Evolutionary conservation across 2,113 vertebrate species (phyloP).

Genomic region (Sinocyclocheilus maitianheensis): DNA sequence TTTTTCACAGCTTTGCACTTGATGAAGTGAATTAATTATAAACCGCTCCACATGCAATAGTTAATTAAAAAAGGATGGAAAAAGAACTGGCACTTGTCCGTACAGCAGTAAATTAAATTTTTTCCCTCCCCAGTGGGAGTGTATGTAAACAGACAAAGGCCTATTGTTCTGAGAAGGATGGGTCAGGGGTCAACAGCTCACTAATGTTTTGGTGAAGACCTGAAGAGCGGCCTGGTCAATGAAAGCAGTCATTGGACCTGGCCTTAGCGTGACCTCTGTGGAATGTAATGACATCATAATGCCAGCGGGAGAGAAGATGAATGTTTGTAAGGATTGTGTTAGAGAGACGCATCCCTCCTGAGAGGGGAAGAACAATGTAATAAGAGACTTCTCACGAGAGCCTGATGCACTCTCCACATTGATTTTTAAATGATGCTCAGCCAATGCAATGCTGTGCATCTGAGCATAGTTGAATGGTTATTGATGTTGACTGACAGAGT

Average conservation of each 20-base stretch:
- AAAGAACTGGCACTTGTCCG: constrained; percentile 32
- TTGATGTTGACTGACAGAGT: constrained; percentile 20
- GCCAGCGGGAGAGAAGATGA: constrained; percentile 7
- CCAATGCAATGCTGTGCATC: constrained; percentile 6
- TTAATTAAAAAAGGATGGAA: constrained; percentile 45
- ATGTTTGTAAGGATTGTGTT: constrained; percentile 18
- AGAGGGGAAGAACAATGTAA: constrained; percentile 27
- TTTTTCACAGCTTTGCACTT: constrained; percentile 41
- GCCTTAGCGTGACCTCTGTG: constrained; percentile 4
- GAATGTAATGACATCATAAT: constrained; percentile 42
- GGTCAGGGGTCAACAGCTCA: constrained; percentile 34
- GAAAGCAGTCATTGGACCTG: constrained; percentile 17
- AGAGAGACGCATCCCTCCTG: not conserved
- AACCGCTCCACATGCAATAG: constrained; percentile 15
- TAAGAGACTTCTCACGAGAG: constrained; percentile 35
- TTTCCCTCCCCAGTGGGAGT: not conserved
- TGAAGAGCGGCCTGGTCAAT: constrained; percentile 33
- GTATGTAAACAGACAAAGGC: constrained; percentile 1
- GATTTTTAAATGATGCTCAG: constrained; percentile 29
- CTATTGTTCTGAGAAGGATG: not conserved
- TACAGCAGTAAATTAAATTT: constrained; percentile 42
- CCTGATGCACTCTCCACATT: constrained; percentile 28
- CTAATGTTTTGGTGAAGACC: constrained; percentile 15
- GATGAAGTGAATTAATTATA: constrained; percentile 54
- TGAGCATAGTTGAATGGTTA: not conserved